A percentile compares a stretch with the other conserved stretches of the same genome.
Evolutionary conservation across 2,797 vertebrate genomes (phyloP).

Genomic region (Valencia hispanica): DNA sequence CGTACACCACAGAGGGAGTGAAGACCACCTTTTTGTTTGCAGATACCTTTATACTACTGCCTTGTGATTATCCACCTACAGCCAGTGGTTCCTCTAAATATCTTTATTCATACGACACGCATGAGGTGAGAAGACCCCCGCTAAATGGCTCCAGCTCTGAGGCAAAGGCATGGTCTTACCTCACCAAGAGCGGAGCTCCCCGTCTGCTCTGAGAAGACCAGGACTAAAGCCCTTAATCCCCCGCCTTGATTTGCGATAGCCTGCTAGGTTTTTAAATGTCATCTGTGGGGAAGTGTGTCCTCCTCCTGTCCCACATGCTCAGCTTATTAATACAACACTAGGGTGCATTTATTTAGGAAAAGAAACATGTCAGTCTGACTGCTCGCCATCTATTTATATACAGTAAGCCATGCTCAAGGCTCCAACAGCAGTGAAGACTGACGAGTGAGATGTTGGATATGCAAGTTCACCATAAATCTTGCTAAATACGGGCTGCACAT

Average conservation of each 20-base stretch:
- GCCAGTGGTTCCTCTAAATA: constrained; percentile 39
- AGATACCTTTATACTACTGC: constrained; percentile 9
- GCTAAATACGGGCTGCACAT: constrained; percentile 32
- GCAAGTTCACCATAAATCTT: constrained; percentile 25
- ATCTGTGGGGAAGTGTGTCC: constrained; percentile 61
- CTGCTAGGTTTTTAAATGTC: constrained; percentile 75
- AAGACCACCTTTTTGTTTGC: not conserved
- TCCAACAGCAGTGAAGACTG: constrained; percentile 31
- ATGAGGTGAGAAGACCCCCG: constrained; percentile 50
- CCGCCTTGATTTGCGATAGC: constrained; percentile 68
- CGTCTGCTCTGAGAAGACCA: constrained; percentile 61
- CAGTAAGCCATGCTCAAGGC: constrained; percentile 21
- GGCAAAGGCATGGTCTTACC: constrained; percentile 63
- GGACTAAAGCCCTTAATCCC: constrained; percentile 77
- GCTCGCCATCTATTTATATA: constrained; percentile 36
- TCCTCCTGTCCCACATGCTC: constrained; percentile 42
- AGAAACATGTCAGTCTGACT: constrained; percentile 19
- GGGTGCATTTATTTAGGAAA: constrained; percentile 22
- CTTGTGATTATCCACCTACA: constrained; percentile 35
- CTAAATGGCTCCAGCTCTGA: constrained; percentile 49
- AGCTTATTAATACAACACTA: constrained; percentile 27
- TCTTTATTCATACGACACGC: constrained; percentile 23
- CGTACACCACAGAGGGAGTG: not conserved
- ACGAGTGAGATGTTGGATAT: constrained; percentile 15
- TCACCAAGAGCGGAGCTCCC: constrained; percentile 54